phyloP scores from a whole-genome alignment of 2,797 vertebrate species.

The Acestrorhynchus altus region DNA sequence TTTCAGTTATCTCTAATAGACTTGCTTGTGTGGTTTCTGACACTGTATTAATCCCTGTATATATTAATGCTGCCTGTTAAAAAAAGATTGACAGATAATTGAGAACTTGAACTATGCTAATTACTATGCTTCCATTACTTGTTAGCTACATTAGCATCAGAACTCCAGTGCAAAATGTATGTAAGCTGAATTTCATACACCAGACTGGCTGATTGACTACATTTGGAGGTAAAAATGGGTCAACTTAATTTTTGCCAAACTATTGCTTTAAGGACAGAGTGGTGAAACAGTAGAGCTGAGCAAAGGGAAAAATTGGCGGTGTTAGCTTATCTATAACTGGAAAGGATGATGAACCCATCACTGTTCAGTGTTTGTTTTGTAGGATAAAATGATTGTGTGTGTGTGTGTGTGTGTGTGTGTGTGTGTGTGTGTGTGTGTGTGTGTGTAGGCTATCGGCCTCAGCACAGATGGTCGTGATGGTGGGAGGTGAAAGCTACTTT shows the following conservation, averaged over 20 bases:
- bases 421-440: not conserved
- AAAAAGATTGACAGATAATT: too few species aligned
- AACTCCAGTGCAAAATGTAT: too few species aligned
- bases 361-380: not conserved
- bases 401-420: not conserved
- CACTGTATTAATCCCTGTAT: too few species aligned
- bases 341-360: not conserved
- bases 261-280: not conserved
- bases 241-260: not conserved
- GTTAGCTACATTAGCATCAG: not conserved
- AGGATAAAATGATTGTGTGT: not conserved
- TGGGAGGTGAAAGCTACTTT: constrained; percentile 12
- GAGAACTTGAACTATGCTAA: too few species aligned
- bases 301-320: not conserved
- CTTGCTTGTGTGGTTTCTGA: too few species aligned
- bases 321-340: not conserved
- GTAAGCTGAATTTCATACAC: not conserved
- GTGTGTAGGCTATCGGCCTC: constrained; percentile 1
- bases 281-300: not conserved
- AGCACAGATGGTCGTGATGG: not conserved
- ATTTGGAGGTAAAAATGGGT: not conserved
- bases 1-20: too few species aligned
- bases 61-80: too few species aligned
- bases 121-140: too few species aligned
- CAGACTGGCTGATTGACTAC: not conserved